Percentiles rank a stretch among this genome's conserved stretches.
phyloP scores from a whole-genome alignment of 2,113 vertebrate species.

The Steatornis caripensis region DNA sequence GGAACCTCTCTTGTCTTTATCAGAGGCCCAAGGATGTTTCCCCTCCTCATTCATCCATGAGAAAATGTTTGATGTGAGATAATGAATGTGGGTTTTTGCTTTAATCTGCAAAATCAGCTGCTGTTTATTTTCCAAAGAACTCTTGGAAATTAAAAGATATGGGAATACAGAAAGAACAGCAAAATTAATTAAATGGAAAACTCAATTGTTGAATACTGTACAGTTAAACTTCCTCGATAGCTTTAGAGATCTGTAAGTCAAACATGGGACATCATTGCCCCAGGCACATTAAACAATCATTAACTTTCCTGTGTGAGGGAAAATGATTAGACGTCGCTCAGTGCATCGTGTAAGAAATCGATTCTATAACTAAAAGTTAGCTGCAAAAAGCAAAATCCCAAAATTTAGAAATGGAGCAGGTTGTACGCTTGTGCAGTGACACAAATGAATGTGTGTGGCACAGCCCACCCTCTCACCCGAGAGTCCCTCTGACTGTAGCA shows the following conservation, averaged over 20 bases:
- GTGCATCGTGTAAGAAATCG: neutral
- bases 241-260: neutral
- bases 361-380: neutral
- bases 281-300: neutral
- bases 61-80: neutral
- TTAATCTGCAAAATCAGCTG: neutral
- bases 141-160: neutral
- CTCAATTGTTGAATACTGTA: neutral
- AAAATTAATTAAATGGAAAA: neutral
- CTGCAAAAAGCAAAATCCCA: neutral
- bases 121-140: neutral
- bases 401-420: neutral
- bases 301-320: neutral
- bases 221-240: neutral
- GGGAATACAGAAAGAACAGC: neutral
- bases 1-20: neutral
- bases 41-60: neutral
- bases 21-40: neutral
- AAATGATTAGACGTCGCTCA: neutral
- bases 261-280: neutral
- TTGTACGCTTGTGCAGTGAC: neutral
- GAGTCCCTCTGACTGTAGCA: fast-evolving
- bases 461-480: neutral
- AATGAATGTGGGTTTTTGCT: neutral
- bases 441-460: neutral